Conservation (phyloP, 2,797 vertebrate genomes). For the Hippopotamyrus pictus region DNA sequence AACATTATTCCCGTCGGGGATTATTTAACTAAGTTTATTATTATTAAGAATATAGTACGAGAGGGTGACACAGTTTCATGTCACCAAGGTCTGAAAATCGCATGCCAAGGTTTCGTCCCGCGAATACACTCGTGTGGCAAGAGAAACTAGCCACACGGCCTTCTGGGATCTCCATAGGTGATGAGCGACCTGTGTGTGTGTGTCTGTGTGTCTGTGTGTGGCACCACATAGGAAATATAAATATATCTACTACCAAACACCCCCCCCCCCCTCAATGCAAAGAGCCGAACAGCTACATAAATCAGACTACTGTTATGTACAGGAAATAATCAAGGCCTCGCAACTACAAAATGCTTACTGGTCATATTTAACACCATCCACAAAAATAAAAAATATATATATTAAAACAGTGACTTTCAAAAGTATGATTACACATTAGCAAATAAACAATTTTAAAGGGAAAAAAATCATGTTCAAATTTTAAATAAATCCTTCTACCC, state of each 20-base stretch:
- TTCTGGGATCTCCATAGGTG: neutral
- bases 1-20: neutral
- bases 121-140: neutral
- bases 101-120: neutral
- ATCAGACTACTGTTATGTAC: neutral
- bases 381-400: neutral
- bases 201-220: conserved; percentile 30
- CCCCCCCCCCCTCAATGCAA: conserved; percentile 16
- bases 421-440: neutral
- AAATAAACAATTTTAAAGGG: neutral
- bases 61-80: neutral
- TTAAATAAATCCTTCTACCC: neutral
- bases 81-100: neutral
- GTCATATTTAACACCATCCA: neutral
- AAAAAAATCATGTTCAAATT: neutral
- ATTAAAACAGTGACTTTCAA: neutral
- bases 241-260: neutral
- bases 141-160: neutral
- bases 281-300: conserved; percentile 44
- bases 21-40: neutral
- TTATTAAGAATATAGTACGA: neutral
- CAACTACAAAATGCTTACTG: neutral
- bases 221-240: neutral
- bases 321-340: neutral
- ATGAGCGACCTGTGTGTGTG: neutral